These are phyloP conservation scores for Phalacrocorax brasilianus DNA, from an alignment of 2,113 vertebrate genomes.

Conservation along the genomic window DNA sequence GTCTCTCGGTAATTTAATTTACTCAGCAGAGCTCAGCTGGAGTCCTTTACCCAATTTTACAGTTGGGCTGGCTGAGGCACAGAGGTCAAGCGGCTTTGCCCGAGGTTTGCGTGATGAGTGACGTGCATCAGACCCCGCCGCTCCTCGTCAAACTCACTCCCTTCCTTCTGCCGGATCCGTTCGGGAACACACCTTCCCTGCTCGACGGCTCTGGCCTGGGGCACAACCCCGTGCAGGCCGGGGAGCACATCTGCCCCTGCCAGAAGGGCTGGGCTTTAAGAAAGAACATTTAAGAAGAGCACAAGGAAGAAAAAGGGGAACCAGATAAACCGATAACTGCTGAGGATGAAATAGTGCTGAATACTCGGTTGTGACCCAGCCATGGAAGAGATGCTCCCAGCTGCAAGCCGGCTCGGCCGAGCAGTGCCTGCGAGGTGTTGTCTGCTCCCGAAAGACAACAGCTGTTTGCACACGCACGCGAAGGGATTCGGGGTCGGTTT, in stretches of 20 bases:
- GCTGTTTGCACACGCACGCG: not conserved
- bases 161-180: not conserved
- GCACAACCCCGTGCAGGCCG: accelerated
- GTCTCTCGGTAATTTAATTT: not conserved
- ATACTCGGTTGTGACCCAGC: accelerated
- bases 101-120: not conserved
- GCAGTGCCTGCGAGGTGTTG: not conserved
- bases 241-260: not conserved
- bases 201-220: not conserved
- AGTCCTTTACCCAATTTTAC: not conserved
- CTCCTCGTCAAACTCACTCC: not conserved
- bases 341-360: not conserved
- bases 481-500: not conserved
- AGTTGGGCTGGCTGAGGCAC: not conserved
- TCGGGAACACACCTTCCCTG: not conserved
- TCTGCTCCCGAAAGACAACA: accelerated
- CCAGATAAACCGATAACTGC: not conserved
- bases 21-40: not conserved
- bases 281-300: not conserved
- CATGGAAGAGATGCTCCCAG: not conserved
- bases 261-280: not conserved
- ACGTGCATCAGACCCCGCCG: not conserved
- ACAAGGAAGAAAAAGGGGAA: not conserved
- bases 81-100: not conserved
- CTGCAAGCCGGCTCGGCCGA: not conserved